Conservation (phyloP, 1,140 invertebrate species). For the Chironomus striatipennis region DNA sequence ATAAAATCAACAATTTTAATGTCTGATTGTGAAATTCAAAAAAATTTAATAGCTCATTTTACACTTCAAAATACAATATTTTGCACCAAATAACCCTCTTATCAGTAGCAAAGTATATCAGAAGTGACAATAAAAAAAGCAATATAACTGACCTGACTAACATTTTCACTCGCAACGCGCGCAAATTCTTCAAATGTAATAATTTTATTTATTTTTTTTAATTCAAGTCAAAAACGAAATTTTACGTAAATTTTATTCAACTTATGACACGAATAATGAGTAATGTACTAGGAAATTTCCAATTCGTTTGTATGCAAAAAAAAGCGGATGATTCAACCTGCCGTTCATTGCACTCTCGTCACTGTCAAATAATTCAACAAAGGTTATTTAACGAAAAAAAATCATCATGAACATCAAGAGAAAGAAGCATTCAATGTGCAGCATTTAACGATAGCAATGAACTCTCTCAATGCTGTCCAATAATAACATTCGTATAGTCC, state of each 20-base stretch:
- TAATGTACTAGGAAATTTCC: neutral
- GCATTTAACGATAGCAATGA: too few species aligned
- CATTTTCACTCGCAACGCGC: neutral
- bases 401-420: neutral
- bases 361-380: neutral
- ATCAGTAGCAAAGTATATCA: too few species aligned
- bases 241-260: neutral
- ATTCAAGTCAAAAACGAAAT: neutral
- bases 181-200: neutral
- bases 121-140: neutral
- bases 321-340: neutral
- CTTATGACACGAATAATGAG: neutral
- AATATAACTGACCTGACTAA: conserved; percentile 7
- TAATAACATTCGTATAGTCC: neutral
- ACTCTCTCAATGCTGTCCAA: neutral
- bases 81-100: too few species aligned
- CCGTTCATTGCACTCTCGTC: neutral
- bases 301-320: neutral
- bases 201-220: neutral
- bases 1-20: too few species aligned
- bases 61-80: too few species aligned
- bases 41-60: too few species aligned
- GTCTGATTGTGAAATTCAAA: too few species aligned
- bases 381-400: neutral
- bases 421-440: neutral